Conservation (phyloP, 1,140 invertebrate genomes). For the Lepidurus packardi region DNA sequence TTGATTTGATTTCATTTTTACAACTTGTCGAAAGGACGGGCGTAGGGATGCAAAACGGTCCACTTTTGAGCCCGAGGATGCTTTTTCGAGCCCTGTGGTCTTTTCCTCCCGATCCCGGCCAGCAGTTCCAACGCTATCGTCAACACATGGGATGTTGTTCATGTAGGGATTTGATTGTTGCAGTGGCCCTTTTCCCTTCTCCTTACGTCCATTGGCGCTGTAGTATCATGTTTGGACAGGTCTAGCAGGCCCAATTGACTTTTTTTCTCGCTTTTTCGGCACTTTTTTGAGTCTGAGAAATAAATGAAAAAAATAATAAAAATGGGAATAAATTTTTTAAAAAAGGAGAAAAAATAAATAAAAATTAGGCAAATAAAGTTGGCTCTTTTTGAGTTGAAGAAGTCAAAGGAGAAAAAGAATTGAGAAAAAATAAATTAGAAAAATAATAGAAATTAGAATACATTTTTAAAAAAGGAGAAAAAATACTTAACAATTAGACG, state of each 20-base stretch:
- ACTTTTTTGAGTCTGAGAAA: background rate
- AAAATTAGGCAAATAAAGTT: no score
- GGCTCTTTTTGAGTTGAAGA: no score
- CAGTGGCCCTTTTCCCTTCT: no score
- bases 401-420: no score
- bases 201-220: no score
- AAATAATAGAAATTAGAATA: no score
- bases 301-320: background rate
- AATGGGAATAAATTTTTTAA: background rate
- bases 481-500: no score
- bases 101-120: background rate
- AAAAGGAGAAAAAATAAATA: no score
- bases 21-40: background rate
- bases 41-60: slow-evolving; percentile 7
- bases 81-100: background rate
- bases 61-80: background rate
- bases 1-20: background rate
- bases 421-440: no score
- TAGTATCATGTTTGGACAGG: background rate
- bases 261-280: background rate
- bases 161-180: no score
- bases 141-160: background rate
- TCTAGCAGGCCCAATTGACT: background rate
- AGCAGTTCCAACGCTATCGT: no score
- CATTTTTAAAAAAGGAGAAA: no score